Conservation (phyloP, 2,797 vertebrate species). For the Anabas testudineus region DNA sequence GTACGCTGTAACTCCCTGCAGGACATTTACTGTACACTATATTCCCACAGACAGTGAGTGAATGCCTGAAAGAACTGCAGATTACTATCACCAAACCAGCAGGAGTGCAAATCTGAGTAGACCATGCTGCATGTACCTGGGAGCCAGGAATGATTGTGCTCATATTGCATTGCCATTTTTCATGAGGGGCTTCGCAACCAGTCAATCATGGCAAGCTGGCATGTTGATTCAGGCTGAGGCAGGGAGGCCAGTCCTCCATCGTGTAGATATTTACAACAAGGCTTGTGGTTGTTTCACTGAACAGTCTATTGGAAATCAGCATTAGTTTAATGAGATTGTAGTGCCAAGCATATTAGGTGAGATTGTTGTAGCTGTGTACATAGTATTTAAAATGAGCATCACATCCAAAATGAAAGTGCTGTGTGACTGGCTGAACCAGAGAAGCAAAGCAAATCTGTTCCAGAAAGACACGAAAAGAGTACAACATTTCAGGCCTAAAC, state of each 20-base stretch:
- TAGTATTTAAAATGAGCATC: slow-evolving; percentile 36
- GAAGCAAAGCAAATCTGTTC: neutral
- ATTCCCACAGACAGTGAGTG: slow-evolving; percentile 19
- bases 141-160: neutral
- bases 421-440: neutral
- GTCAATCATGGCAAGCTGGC: slow-evolving; percentile 1
- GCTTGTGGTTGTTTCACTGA: slow-evolving; percentile 2
- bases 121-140: neutral
- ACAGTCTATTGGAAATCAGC: slow-evolving; percentile 12
- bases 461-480: neutral
- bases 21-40: slow-evolving; percentile 32
- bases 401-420: slow-evolving; percentile 2
- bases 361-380: neutral
- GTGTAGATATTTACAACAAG: slow-evolving; percentile 7
- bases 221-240: slow-evolving; percentile 14
- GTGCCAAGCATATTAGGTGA: neutral
- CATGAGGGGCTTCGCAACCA: slow-evolving; percentile 8
- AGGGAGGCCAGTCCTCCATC: neutral
- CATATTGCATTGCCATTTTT: neutral
- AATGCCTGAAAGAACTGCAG: slow-evolving; percentile 36
- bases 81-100: slow-evolving; percentile 37
- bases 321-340: slow-evolving; percentile 17
- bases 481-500: neutral
- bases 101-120: slow-evolving; percentile 15
- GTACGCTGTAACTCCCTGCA: slow-evolving; percentile 44